Evolutionary conservation across 92 coral and sea anemone species (phyloP), one percentile per base, ranked within the genome.

Genomic region (Palythoa heliodiscus): DNA sequence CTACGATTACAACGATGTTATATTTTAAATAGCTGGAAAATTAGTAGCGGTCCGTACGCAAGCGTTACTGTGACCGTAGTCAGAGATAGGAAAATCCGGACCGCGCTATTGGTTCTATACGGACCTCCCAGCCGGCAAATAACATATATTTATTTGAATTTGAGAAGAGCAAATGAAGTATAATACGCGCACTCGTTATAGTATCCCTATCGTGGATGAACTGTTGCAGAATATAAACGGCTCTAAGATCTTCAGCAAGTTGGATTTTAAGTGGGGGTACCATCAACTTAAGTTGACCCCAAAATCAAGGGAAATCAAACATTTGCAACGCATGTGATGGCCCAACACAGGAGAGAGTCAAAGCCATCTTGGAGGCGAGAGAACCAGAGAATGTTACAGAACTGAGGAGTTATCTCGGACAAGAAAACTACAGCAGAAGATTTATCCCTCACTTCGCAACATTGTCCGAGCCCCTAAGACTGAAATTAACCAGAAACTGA

Each of bases 271-370:
- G 60, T 81, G 75, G 72, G 57, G 75, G 7, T 81, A 81, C 75
- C 57, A 48, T 11, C 63, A 81, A 66, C 35, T 66, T 39, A 40
- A 81, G 19, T 37, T 81, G 0, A 16, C 61, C 19, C 55, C 24
- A 23, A n/a, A 80, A 55, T 55, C 73, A 29, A 53, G 83, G 10
- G 53, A 25, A 23, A 35, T 40, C 29, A 58, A n/a, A 53, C 82
- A 52, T 76, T 76, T 22, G 35, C 35, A 29, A 29, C 35, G 69
- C 61, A 55, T 3, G n/a, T n/a, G n/a, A n/a, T 55, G 83, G 83
- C 23, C 82, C 73, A 16, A 85, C 82, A 19, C 17, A 24, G 38
- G 88, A 58, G 82, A 73, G 66, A 73, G 88, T 82, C 5, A 82
- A 82, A 17, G 77, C 86, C 1, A 24, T 82, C 2, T 11, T 66